Evolutionary conservation across 2,888 invertebrate species (phyloP).

Genomic region (Agriopis aurantiaria): DNA sequence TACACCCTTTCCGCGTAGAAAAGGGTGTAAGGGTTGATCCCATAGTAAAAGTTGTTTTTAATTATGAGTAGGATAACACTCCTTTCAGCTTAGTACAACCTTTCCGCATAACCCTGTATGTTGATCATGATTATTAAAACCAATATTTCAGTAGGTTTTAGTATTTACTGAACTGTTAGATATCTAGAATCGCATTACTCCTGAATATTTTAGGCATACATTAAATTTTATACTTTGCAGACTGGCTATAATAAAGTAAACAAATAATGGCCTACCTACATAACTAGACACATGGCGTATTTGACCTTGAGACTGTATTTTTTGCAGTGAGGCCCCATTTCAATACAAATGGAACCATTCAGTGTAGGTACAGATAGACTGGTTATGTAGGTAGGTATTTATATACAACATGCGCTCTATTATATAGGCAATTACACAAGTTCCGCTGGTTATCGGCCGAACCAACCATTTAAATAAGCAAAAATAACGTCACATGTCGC

Average conservation of each 20-base stretch:
- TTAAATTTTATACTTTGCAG: conserved; percentile 3
- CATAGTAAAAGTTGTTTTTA: too few species aligned
- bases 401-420: conserved; percentile 29
- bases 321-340: conserved; percentile 15
- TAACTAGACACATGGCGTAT: conserved; percentile 20
- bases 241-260: conserved; percentile 15
- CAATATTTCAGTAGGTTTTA: too few species aligned
- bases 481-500: conserved; percentile 62
- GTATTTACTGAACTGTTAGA: not conserved
- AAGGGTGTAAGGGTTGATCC: too few species aligned
- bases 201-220: not conserved
- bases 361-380: conserved; percentile 12
- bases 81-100: too few species aligned
- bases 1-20: too few species aligned
- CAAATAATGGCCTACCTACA: conserved; percentile 11
- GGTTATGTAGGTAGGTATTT: conserved; percentile 3
- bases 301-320: conserved; percentile 31
- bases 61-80: too few species aligned
- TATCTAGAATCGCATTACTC: not conserved
- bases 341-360: conserved; percentile 6
- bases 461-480: conserved; percentile 57
- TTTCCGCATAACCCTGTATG: too few species aligned
- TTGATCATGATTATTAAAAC: too few species aligned
- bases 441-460: conserved; percentile 36
- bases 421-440: conserved; percentile 52